These are phyloP conservation scores for Scalopus aquaticus DNA, from an alignment of 2,113 vertebrate genomes.

Conservation along the genomic window DNA sequence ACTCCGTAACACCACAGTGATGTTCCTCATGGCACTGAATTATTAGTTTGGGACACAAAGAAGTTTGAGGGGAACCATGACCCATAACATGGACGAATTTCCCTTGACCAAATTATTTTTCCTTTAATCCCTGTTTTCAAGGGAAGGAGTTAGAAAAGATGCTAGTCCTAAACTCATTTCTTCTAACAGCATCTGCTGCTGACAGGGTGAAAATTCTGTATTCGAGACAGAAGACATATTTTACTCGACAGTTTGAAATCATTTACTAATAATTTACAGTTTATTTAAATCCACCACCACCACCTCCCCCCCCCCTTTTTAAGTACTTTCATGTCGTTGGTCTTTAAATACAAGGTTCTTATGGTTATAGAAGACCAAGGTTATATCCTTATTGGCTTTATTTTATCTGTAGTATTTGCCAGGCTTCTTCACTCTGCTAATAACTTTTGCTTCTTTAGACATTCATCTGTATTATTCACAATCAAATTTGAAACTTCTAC, in stretches of 20 bases:
- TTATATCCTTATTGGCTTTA: background rate
- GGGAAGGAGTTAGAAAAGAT: background rate
- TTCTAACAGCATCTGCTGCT: background rate
- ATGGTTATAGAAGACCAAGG: background rate
- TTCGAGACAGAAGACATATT: background rate
- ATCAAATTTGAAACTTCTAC: slow-evolving; percentile 38
- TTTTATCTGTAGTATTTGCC: background rate
- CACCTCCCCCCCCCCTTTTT: accelerated
- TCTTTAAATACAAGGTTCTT: background rate
- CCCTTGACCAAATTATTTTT: background rate
- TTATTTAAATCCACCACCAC: background rate
- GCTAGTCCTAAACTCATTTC: background rate
- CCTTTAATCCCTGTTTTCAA: slow-evolving; percentile 31
- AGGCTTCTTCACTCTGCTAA: background rate
- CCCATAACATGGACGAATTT: background rate
- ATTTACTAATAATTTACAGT: background rate
- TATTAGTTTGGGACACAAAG: background rate
- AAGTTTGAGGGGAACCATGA: background rate
- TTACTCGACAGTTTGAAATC: slow-evolving; percentile 30
- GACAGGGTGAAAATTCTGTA: background rate
- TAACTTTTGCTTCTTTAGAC: background rate
- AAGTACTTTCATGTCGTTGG: background rate
- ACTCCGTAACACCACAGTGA: background rate
- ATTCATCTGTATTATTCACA: background rate
- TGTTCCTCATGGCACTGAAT: background rate